phyloP scores from a whole-genome alignment of 2,113 vertebrate genomes.

The Hemiprocne comata region DNA sequence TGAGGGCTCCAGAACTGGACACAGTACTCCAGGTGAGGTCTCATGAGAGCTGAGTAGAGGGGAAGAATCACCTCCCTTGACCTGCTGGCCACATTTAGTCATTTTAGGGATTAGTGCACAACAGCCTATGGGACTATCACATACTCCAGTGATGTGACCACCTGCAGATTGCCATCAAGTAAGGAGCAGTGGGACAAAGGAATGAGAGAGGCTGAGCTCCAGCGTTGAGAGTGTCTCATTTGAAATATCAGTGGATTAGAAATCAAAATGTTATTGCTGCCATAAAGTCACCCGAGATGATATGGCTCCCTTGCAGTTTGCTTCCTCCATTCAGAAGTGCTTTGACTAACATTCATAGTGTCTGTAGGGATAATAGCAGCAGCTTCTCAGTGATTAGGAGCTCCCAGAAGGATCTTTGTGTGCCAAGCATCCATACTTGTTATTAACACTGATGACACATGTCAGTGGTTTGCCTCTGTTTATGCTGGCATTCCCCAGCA shows the following conservation, averaged over 20 bases:
- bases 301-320: not conserved
- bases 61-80: too few species aligned
- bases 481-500: not conserved
- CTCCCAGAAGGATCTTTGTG: not conserved
- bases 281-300: not conserved
- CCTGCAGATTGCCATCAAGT: not conserved
- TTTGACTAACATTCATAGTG: not conserved
- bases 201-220: not conserved
- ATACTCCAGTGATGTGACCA: not conserved
- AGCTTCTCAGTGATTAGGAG: not conserved
- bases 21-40: too few species aligned
- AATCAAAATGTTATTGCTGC: not conserved
- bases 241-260: not conserved
- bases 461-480: constrained; percentile 9
- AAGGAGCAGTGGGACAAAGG: not conserved
- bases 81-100: not conserved
- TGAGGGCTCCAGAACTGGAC: too few species aligned
- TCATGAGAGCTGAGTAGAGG: too few species aligned
- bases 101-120: not conserved
- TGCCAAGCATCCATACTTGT: not conserved
- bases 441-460: not conserved
- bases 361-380: not conserved
- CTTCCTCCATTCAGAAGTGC: not conserved
- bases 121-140: not conserved
- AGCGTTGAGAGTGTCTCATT: not conserved